Evolutionary conservation across 2,888 invertebrate genomes (phyloP).

Genomic region (Agriotes lineatus): DNA sequence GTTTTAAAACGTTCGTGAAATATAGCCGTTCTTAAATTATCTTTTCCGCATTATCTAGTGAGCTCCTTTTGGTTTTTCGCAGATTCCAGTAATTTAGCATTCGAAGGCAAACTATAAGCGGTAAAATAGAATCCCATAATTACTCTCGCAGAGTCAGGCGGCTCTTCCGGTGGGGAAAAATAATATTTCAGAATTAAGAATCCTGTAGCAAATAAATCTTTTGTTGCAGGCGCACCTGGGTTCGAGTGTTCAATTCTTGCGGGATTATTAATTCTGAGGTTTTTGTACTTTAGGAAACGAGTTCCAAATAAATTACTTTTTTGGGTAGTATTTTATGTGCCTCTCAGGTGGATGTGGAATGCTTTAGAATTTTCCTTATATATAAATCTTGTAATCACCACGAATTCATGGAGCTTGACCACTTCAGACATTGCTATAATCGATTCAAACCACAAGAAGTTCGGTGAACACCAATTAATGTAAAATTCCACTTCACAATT

Average conservation of each 20-base stretch:
- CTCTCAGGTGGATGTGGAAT: no score
- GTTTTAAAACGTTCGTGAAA: not conserved
- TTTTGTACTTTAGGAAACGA: not conserved
- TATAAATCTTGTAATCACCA: no score
- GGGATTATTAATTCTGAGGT: not conserved
- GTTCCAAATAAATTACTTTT: not conserved
- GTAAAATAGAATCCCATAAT: not conserved
- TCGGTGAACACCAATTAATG: no score
- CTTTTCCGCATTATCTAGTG: not conserved
- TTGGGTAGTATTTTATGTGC: no score
- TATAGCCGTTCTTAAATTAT: not conserved
- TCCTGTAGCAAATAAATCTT: not conserved
- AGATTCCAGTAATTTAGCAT: no score
- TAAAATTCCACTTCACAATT: no score
- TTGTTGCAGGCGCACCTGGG: not conserved
- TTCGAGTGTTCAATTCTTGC: not conserved
- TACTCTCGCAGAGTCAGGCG: not conserved
- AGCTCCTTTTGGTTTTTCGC: no score
- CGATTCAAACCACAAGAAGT: no score
- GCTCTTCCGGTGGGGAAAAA: not conserved
- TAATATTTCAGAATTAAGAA: conserved; percentile 1
- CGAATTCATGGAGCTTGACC: no score
- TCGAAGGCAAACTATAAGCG: no score
- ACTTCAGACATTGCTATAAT: no score
- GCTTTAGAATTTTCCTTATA: not conserved